phyloP scores from a whole-genome alignment of 2,888 invertebrate species.

The Athripsodes cinereus region DNA sequence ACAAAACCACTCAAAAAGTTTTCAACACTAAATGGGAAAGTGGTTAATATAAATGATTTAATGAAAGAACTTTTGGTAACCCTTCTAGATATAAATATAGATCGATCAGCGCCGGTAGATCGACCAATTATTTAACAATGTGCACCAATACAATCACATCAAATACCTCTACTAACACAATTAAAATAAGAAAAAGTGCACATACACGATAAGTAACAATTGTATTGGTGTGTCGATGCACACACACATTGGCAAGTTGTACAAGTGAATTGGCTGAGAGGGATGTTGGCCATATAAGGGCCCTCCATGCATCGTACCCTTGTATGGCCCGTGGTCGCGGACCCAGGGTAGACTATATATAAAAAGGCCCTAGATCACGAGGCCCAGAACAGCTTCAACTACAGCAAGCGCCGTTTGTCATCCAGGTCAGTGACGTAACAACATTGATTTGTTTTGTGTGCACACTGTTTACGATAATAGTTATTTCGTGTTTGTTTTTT shows the following conservation, averaged over 20 bases:
- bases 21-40: too few relatives aligned
- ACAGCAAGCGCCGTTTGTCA: slow-evolving; percentile 5
- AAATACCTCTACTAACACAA: not conserved
- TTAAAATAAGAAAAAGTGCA: too few relatives aligned
- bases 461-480: too few relatives aligned
- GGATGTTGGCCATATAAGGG: slow-evolving; percentile 2
- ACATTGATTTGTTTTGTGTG: too few relatives aligned
- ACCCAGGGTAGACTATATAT: not conserved
- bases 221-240: not conserved
- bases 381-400: slow-evolving; percentile 1
- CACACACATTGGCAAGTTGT: not conserved
- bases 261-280: not conserved
- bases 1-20: too few relatives aligned
- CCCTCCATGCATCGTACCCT: not conserved
- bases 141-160: not conserved
- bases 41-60: too few relatives aligned
- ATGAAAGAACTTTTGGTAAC: not conserved
- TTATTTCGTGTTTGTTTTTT: too few relatives aligned
- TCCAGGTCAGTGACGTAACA: slow-evolving; percentile 4
- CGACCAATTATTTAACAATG: not conserved
- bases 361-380: not conserved
- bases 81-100: not conserved
- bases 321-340: not conserved
- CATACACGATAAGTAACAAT: not conserved
- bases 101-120: slow-evolving; percentile 2